phyloP scores from a whole-genome alignment of 2,888 invertebrate species.

The Nomada ruficornis region DNA sequence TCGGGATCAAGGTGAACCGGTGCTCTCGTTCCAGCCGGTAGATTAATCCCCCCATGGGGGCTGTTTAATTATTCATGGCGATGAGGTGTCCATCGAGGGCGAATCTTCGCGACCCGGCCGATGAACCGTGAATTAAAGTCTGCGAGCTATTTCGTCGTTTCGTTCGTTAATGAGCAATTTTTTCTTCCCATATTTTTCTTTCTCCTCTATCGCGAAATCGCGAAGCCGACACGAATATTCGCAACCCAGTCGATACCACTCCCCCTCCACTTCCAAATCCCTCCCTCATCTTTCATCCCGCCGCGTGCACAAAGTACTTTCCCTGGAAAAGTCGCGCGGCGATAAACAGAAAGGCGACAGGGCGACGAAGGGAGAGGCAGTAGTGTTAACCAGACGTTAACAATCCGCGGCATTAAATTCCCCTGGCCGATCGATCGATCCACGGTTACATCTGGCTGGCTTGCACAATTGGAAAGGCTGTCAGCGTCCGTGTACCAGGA shows the following conservation, averaged over 20 bases:
- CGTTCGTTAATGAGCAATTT: not conserved
- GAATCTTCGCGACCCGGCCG: conserved; percentile 1
- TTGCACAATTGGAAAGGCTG: conserved; percentile 70
- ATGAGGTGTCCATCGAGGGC: conserved; percentile 28
- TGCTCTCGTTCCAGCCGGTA: conserved; percentile 48
- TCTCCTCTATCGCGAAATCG: too few relatives aligned
- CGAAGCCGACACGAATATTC: too few relatives aligned
- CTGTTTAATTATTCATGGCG: conserved; percentile 57
- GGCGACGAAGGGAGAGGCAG: not conserved
- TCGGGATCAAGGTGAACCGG: conserved; percentile 68
- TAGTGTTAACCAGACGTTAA: conserved; percentile 64
- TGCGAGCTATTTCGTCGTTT: not conserved
- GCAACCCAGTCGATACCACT: too few relatives aligned
- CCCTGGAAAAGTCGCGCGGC: conserved; percentile 7
- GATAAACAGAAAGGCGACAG: conserved; percentile 5
- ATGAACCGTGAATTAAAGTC: conserved; percentile 9
- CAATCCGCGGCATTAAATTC: conserved; percentile 59
- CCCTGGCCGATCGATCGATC: conserved; percentile 58
- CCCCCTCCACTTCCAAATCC: too few relatives aligned
- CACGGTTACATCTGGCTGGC: conserved; percentile 56
- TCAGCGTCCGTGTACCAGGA: conserved; percentile 60
- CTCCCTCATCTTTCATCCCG: too few relatives aligned
- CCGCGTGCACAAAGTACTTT: too few relatives aligned
- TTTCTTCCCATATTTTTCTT: too few relatives aligned
- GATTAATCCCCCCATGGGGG: conserved; percentile 53